Conservation (phyloP, 2,797 vertebrate species). For the Sarcoramphus papa region DNA sequence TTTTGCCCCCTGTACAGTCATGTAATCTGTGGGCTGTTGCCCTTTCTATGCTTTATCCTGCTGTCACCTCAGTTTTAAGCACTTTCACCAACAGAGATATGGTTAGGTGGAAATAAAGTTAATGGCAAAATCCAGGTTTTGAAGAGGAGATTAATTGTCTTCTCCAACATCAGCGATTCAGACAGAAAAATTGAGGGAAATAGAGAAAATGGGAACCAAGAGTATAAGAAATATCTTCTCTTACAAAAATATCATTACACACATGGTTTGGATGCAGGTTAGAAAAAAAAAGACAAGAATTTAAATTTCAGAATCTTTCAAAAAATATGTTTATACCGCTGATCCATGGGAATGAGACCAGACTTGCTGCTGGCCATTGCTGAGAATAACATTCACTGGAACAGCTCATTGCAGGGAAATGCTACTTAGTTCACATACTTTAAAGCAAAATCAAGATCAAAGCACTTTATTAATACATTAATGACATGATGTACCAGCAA, state of each 20-base stretch:
- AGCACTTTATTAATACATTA: neutral
- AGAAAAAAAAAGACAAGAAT: neutral
- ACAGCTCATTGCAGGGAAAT: neutral
- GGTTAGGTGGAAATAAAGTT: neutral
- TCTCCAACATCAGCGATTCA: neutral
- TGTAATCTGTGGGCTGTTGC: neutral
- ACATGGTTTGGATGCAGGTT: neutral
- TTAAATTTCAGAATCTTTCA: neutral
- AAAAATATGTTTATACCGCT: neutral
- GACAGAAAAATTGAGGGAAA: neutral
- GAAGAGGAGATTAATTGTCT: neutral
- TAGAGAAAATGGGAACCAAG: neutral
- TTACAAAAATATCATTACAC: neutral
- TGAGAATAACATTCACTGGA: neutral
- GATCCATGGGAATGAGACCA: neutral
- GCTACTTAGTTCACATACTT: neutral
- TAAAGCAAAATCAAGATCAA: neutral
- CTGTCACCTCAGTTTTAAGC: neutral
- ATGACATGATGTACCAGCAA: neutral
- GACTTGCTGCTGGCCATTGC: neutral
- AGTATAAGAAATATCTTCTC: neutral
- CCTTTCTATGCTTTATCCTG: neutral
- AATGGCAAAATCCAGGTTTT: neutral
- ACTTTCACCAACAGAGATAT: neutral
- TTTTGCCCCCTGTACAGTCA: neutral